Conservation (phyloP, 2,888 invertebrate species). For the Drosophila algonquin region DNA sequence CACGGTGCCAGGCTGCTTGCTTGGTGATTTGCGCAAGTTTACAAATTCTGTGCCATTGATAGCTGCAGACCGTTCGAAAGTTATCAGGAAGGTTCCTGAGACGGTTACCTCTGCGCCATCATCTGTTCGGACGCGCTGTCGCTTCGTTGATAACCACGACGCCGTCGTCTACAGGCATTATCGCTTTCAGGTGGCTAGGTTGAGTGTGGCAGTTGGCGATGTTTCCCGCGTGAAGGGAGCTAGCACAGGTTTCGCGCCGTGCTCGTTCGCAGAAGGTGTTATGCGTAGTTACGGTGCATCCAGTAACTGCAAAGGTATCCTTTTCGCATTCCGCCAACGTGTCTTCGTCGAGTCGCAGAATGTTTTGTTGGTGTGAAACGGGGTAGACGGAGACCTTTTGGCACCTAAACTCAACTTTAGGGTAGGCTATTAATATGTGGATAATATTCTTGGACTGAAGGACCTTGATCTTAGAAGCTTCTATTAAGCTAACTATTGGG, state of each 20-base stretch:
- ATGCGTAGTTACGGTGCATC: conserved; percentile 12
- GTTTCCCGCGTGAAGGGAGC: conserved; percentile 18
- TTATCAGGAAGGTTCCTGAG: too few species aligned
- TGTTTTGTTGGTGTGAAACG: conserved; percentile 5
- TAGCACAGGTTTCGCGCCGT: conserved; percentile 18
- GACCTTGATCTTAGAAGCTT: background rate
- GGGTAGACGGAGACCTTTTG: background rate
- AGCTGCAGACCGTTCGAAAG: too few species aligned
- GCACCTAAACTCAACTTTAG: background rate
- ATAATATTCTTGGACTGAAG: conserved; percentile 10
- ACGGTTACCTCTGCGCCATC: too few species aligned
- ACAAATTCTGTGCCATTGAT: too few species aligned
- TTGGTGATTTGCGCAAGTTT: too few species aligned
- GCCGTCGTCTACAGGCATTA: conserved; percentile 1
- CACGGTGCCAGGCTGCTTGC: too few species aligned
- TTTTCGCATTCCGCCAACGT: conserved; percentile 23
- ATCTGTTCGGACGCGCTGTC: too few species aligned
- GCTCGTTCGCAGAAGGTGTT: conserved; percentile 10
- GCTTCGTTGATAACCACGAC: too few species aligned
- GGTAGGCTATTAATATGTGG: conserved; percentile 6
- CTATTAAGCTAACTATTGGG: too few species aligned
- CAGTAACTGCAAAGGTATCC: conserved; percentile 19
- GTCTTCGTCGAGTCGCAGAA: conserved; percentile 22
- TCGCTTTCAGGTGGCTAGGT: conserved; percentile 11
- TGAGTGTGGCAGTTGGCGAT: conserved; percentile 8